Evolutionary conservation across 2,888 invertebrate species (phyloP).

Genomic region (Slavum lentiscoides): DNA sequence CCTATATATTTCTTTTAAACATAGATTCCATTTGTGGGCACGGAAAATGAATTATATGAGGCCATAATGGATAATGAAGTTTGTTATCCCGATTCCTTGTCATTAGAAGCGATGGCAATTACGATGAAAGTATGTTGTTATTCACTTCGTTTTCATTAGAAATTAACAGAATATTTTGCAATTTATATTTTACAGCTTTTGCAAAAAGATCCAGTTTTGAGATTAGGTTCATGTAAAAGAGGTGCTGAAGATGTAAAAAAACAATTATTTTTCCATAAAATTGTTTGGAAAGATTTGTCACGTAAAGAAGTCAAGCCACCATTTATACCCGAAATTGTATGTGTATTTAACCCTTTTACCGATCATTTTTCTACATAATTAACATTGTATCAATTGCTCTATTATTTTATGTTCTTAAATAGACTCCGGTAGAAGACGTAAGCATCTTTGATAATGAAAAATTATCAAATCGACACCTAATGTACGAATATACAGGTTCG

Average conservation of each 20-base stretch:
- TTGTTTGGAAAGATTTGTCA: conserved; percentile 95
- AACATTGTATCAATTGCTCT: no score
- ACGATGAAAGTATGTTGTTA: conserved; percentile 82
- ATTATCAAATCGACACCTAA: conserved; percentile 76
- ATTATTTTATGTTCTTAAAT: not conserved
- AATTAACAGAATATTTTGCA: not conserved
- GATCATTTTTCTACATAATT: not conserved
- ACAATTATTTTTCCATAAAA: conserved; percentile 97
- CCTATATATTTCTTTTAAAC: conserved; percentile 54
- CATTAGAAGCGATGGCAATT: conserved; percentile 96
- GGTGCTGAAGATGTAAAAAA: conserved; percentile 99
- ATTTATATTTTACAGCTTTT: conserved; percentile 67
- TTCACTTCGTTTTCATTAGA: conserved; percentile 10
- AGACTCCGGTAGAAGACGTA: conserved; percentile 92
- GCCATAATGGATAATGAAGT: conserved; percentile 99
- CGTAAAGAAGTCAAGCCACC: conserved; percentile 93
- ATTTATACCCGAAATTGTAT: conserved; percentile 96
- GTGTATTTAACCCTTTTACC: conserved; percentile 60
- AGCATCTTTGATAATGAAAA: conserved; percentile 99
- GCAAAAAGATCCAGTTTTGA: conserved; percentile 94
- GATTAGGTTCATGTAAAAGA: conserved; percentile 95
- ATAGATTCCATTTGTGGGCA: conserved; percentile 96
- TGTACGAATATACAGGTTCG: no score
- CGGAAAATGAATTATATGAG: conserved; percentile 98
- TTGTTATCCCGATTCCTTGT: conserved; percentile 95